Conservation (phyloP, 2,797 vertebrate genomes). For the Phalanger gymnotis region DNA sequence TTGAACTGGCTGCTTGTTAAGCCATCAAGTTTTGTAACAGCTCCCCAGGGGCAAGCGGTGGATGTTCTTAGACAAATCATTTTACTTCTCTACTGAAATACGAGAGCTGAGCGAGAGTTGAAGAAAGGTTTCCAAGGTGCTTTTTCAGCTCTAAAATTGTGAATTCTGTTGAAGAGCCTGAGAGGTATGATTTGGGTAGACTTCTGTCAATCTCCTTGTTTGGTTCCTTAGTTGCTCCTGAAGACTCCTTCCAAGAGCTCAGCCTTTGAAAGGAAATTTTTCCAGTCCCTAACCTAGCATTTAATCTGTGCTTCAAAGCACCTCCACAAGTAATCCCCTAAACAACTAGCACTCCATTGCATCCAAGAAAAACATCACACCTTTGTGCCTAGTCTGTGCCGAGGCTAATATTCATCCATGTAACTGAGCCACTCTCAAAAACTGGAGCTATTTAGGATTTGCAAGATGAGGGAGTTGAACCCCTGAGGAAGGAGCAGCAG, state of each 20-base stretch:
- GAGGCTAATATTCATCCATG: background rate
- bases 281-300: background rate
- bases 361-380: background rate
- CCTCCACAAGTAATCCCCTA: background rate
- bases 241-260: background rate
- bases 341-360: background rate
- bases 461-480: background rate
- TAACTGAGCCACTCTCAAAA: background rate
- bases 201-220: background rate
- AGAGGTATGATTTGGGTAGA: background rate
- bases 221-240: background rate
- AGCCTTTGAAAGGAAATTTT: background rate
- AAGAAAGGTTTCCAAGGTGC: background rate
- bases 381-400: background rate
- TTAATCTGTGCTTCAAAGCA: background rate
- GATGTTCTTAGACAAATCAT: background rate
- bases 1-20: background rate
- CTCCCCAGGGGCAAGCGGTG: background rate
- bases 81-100: background rate
- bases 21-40: background rate
- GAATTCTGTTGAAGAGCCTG: background rate
- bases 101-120: background rate
- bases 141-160: background rate
- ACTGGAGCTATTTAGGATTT: background rate
- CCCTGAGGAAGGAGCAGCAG: background rate